Evolutionary conservation across 2,888 invertebrate species (phyloP).

Genomic region (Globia sparganii): DNA sequence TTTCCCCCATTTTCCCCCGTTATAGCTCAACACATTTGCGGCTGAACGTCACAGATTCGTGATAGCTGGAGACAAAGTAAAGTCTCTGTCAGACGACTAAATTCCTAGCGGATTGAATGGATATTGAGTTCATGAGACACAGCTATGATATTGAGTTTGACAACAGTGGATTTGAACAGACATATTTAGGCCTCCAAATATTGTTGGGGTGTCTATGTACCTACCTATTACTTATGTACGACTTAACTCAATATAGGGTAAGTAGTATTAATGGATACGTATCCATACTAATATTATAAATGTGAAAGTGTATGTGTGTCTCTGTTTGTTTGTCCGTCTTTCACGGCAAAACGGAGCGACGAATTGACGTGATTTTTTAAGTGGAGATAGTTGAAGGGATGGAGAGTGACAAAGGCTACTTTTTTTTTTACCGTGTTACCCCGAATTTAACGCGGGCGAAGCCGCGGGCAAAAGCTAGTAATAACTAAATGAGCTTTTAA

Average conservation of each 20-base stretch:
- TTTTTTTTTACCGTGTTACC: too few relatives aligned
- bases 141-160: constrained; percentile 35
- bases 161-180: constrained; percentile 18
- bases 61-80: constrained; percentile 30
- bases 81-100: constrained; percentile 16
- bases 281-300: too few relatives aligned
- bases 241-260: background rate
- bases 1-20: background rate
- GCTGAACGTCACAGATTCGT: constrained; percentile 27
- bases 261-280: background rate
- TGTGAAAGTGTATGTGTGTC: too few relatives aligned
- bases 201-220: background rate
- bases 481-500: too few relatives aligned
- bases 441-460: too few relatives aligned
- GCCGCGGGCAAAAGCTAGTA: too few relatives aligned
- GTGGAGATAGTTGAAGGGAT: too few relatives aligned
- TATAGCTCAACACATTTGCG: constrained; percentile 24
- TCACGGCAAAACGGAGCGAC: too few relatives aligned
- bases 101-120: constrained; percentile 27
- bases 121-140: constrained; percentile 33
- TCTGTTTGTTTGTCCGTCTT: too few relatives aligned
- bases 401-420: too few relatives aligned
- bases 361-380: too few relatives aligned
- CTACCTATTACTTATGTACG: background rate
- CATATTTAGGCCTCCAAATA: background rate